Evolutionary conservation across 2,113 vertebrate species (phyloP).

Genomic region (Halcyon malimbica): DNA sequence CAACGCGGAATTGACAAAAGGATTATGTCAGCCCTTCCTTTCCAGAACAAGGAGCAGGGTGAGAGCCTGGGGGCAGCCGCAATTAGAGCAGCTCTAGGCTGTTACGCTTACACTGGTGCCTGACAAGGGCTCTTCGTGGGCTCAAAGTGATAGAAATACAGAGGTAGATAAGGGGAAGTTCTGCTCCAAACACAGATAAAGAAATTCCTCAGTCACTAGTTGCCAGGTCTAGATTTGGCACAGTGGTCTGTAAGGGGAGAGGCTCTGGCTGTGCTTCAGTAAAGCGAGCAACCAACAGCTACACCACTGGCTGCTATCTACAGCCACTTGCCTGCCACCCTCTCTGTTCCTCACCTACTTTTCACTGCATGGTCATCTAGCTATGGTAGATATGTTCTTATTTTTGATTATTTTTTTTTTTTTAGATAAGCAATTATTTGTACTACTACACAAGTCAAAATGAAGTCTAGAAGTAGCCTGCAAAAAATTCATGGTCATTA

Average conservation of each 20-base stretch:
- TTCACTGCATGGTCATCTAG: background rate
- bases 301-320: background rate
- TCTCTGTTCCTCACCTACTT: background rate
- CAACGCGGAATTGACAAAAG: constrained; percentile 1
- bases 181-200: background rate
- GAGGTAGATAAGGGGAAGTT: background rate
- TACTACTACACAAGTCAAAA: background rate
- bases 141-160: background rate
- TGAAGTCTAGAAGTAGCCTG: background rate
- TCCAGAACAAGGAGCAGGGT: background rate
- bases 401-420: background rate
- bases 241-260: background rate
- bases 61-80: background rate
- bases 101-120: background rate
- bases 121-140: background rate
- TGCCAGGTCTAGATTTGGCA: constrained; percentile 9
- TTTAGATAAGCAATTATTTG: background rate
- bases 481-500: background rate
- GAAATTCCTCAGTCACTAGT: background rate
- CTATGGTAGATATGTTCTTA: background rate
- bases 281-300: background rate
- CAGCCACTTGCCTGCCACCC: background rate
- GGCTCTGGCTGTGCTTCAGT: background rate
- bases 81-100: constrained; percentile 38
- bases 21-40: constrained; percentile 54